Conservation (phyloP, 2,797 vertebrate species). For the Melopsittacus undulatus region DNA sequence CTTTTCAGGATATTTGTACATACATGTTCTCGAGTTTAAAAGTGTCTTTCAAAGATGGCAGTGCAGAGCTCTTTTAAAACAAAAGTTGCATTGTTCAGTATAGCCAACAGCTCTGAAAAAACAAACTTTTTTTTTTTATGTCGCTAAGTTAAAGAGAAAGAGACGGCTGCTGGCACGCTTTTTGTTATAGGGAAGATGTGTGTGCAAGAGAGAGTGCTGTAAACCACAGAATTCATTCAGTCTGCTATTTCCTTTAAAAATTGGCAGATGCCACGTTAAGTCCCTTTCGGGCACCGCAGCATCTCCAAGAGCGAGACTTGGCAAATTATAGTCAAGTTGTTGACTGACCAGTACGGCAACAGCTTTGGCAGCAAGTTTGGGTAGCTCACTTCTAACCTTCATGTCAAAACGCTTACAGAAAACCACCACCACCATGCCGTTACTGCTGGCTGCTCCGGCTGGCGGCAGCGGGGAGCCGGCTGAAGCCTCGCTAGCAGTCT, state of each 20-base stretch:
- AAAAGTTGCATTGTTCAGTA: slow-evolving; percentile 81
- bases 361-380: slow-evolving; percentile 54
- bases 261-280: not conserved
- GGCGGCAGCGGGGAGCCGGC: not conserved
- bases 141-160: slow-evolving; percentile 40
- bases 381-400: slow-evolving; percentile 49
- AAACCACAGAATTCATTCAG: slow-evolving; percentile 24
- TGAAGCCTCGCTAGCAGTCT: not conserved
- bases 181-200: slow-evolving; percentile 5
- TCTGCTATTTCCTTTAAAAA: not conserved
- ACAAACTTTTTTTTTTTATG: not conserved
- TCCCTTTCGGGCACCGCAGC: not conserved
- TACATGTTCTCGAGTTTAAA: slow-evolving; percentile 76
- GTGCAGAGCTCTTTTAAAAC: slow-evolving; percentile 87
- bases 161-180: slow-evolving; percentile 30
- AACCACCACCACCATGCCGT: not conserved
- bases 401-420: not conserved
- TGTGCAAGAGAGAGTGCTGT: slow-evolving; percentile 47
- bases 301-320: not conserved
- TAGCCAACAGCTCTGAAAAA: slow-evolving; percentile 44
- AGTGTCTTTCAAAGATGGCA: slow-evolving; percentile 83
- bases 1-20: slow-evolving; percentile 84
- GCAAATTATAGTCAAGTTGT: not conserved
- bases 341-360: slow-evolving; percentile 27
- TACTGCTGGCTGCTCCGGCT: not conserved